A percentile compares a stretch with the other conserved stretches of the same genome.
Evolutionary conservation across 2,888 invertebrate species (phyloP).

Genomic region (Himalopsyche japonica): DNA sequence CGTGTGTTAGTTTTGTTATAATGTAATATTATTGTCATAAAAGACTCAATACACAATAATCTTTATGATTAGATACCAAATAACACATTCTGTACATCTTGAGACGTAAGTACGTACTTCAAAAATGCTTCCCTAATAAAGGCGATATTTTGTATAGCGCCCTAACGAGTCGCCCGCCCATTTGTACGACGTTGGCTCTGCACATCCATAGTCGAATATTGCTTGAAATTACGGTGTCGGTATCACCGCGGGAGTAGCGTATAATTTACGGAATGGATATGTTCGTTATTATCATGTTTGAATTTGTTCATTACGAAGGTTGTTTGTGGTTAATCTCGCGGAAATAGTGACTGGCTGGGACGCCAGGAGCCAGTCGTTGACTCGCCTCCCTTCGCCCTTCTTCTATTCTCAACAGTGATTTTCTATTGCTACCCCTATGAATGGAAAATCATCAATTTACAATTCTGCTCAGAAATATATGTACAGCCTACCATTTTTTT

Average conservation of each 20-base stretch:
- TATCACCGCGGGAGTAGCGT: slow-evolving; percentile 8
- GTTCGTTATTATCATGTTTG: slow-evolving; percentile 38
- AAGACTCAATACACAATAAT: neutral
- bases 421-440: neutral
- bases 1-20: too few species aligned
- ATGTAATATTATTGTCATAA: neutral
- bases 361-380: neutral
- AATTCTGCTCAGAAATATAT: neutral
- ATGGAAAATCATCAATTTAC: neutral
- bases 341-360: slow-evolving; percentile 28
- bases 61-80: neutral
- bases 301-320: slow-evolving; percentile 40
- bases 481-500: too few species aligned
- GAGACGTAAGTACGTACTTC: neutral
- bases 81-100: neutral
- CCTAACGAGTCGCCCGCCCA: slow-evolving; percentile 12
- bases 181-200: neutral
- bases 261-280: slow-evolving; percentile 38
- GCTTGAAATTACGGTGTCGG: slow-evolving; percentile 30
- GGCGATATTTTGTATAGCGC: slow-evolving; percentile 15
- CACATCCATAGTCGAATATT: neutral
- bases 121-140: neutral
- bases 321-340: slow-evolving; percentile 41
- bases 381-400: neutral
- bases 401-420: neutral